Conservation (phyloP, 2,888 invertebrate genomes). For the Tryphoninae sp. region DNA sequence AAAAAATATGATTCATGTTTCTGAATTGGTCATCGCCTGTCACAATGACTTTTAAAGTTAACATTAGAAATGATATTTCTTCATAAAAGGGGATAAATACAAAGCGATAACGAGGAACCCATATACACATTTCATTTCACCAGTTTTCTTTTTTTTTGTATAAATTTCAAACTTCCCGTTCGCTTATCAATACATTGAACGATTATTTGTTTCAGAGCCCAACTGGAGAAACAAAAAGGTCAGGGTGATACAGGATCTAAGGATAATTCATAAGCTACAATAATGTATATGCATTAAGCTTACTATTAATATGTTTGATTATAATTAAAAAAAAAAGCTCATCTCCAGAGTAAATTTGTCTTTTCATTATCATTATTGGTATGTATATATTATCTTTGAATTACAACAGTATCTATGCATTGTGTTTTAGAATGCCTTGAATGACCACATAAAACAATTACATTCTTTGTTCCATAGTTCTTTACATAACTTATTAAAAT, state of each 20-base stretch:
- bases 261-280: slow-evolving; percentile 66
- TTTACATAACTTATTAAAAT: slow-evolving; percentile 69
- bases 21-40: too few relatives aligned
- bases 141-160: slow-evolving; percentile 14
- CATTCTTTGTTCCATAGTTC: slow-evolving; percentile 25
- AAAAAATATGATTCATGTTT: too few relatives aligned
- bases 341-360: slow-evolving; percentile 22
- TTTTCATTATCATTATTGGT: slow-evolving; percentile 23
- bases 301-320: slow-evolving; percentile 33
- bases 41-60: too few relatives aligned
- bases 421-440: slow-evolving; percentile 54
- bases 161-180: slow-evolving; percentile 31
- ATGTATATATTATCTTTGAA: slow-evolving; percentile 57
- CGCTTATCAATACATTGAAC: background rate
- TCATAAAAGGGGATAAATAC: too few relatives aligned
- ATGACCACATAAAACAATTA: slow-evolving; percentile 52
- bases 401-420: slow-evolving; percentile 57
- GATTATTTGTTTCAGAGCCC: slow-evolving; percentile 83
- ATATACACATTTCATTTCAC: background rate
- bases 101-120: too few relatives aligned
- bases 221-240: slow-evolving; percentile 85
- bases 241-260: slow-evolving; percentile 67
- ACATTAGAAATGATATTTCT: too few relatives aligned
- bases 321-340: slow-evolving; percentile 49
- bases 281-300: slow-evolving; percentile 17